These are phyloP conservation scores for Aethina tumida DNA, from an alignment of 1,140 invertebrate genomes.

Conservation along the genomic window DNA sequence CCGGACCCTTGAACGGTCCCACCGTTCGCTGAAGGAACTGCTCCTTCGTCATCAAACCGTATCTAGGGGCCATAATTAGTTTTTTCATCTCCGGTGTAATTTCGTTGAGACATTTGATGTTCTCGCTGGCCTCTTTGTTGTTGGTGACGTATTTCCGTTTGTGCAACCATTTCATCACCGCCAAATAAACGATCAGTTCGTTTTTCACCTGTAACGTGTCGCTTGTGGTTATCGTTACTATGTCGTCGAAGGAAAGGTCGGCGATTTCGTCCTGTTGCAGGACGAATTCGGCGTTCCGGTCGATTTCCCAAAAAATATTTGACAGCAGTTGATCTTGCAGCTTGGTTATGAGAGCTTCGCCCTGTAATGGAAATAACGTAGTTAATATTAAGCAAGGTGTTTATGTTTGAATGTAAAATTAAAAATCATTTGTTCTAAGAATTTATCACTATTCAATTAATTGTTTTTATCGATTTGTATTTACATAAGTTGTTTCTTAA, in stretches of 20 bases:
- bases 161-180: slow-evolving; percentile 28
- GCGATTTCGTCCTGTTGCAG: slow-evolving; percentile 27
- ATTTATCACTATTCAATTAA: too few relatives aligned
- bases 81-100: slow-evolving; percentile 27
- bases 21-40: slow-evolving; percentile 26
- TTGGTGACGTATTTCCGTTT: slow-evolving; percentile 19
- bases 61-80: slow-evolving; percentile 27
- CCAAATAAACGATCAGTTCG: slow-evolving; percentile 28
- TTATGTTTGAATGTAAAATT: too few relatives aligned
- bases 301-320: too few relatives aligned
- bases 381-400: too few relatives aligned
- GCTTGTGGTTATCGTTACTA: slow-evolving; percentile 24
- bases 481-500: too few relatives aligned
- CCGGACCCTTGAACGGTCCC: slow-evolving; percentile 26
- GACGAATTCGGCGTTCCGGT: slow-evolving; percentile 29
- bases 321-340: too few relatives aligned
- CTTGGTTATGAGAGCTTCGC: too few relatives aligned
- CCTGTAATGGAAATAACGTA: too few relatives aligned
- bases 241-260: slow-evolving; percentile 27
- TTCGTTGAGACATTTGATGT: slow-evolving; percentile 16
- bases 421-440: too few relatives aligned
- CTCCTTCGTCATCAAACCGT: slow-evolving; percentile 30
- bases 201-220: slow-evolving; percentile 28
- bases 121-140: slow-evolving; percentile 7
- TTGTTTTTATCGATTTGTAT: too few relatives aligned